phyloP scores from a whole-genome alignment of 2,888 invertebrate species.

The Ephialtes manifestator region DNA sequence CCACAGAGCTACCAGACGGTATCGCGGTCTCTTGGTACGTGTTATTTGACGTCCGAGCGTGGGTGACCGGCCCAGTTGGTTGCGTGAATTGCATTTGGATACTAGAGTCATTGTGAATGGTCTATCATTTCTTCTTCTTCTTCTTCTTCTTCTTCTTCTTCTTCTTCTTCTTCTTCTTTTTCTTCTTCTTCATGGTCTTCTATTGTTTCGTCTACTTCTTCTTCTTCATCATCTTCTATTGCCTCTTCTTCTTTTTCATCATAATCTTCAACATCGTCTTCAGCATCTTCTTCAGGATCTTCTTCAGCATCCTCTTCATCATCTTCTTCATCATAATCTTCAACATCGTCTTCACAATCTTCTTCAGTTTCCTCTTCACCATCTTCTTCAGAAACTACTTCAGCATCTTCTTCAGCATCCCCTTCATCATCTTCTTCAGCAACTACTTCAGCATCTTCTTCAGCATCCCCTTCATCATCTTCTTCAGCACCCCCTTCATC shows the following conservation, averaged over 20 bases:
- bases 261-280: slow-evolving; percentile 4
- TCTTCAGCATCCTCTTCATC: not conserved
- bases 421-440: slow-evolving; percentile 9
- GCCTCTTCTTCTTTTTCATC: not conserved
- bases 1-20: slow-evolving; percentile 33
- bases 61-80: slow-evolving; percentile 31
- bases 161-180: not conserved
- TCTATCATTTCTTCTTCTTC: slow-evolving; percentile 8
- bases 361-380: too few species aligned
- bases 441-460: slow-evolving; percentile 17
- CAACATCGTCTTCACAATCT: not conserved
- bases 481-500: slow-evolving; percentile 6
- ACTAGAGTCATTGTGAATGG: slow-evolving; percentile 30
- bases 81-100: slow-evolving; percentile 8
- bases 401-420: too few species aligned
- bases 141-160: slow-evolving; percentile 8
- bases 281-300: slow-evolving; percentile 9
- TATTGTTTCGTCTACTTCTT: slow-evolving; percentile 13
- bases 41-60: slow-evolving; percentile 42
- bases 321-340: not conserved
- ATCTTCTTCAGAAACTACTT: too few species aligned
- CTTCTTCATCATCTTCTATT: slow-evolving; percentile 1
- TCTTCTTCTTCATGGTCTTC: not conserved
- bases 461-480: not conserved
- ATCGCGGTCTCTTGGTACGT: slow-evolving; percentile 22